Evolutionary conservation across 2,113 vertebrate species (phyloP), one percentile per base, ranked within the genome.

Genomic region (Struthio camelus): DNA sequence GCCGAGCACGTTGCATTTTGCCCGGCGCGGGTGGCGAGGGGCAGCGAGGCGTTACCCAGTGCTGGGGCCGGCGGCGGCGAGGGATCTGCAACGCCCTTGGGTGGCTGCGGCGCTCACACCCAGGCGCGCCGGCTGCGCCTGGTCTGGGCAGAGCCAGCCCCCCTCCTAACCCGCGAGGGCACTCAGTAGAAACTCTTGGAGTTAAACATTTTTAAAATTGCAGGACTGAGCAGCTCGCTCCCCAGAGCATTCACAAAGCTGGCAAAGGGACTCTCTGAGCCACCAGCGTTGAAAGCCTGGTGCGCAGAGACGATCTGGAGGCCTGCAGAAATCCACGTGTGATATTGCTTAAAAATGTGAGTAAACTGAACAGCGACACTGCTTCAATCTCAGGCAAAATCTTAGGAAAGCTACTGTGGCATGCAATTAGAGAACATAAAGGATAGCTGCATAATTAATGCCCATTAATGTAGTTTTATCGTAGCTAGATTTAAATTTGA

Each of bases 401-500:
- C 16, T 5, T 53, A 34, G n/a, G 56, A 34, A 16, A 69, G 38
- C n/a, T 59, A 6, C 4, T 46, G 77, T 22, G 65, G 27, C 80
- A 18, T 42, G 27, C 25, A 36, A 62, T 50, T 6, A 53, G 32
- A 10, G 28, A 95, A 16, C 77, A 87, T 72, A 87, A 77, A 59
- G 14, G 66, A 53, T n/a, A 56, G 42, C 13, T 84, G n/a, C 25
- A 19, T 36, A 85, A 72, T 78, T 75, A 62, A 59, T 61, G 42
- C 77, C 62, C 3, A 2, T 66, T 48, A 27, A 10, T 62, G 61
- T 34, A 69, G 34, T 71, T 85, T 76, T 89, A 65, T 23, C 36
- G 44, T 77, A 85, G 58, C 66, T 87, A 54, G 48, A 59, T 93
- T 94, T 70, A 78, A 85, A 15, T 85, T 76, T 83, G 36, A 54